These are phyloP conservation scores for Toxostoma redivivum DNA, from an alignment of 2,113 vertebrate genomes.

Conservation along the genomic window DNA sequence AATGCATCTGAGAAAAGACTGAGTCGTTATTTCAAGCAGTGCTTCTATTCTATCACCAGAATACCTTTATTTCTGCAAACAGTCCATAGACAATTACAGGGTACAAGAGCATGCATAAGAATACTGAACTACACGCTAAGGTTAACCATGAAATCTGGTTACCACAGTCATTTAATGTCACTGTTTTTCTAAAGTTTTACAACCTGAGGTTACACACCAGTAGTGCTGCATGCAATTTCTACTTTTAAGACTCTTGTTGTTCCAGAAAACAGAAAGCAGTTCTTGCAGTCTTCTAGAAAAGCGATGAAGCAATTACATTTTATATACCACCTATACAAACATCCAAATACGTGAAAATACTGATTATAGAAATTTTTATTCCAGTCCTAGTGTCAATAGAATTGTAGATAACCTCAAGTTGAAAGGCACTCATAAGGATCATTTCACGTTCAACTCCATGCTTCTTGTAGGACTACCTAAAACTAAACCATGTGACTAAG, in stretches of 20 bases:
- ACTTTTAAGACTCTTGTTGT: not conserved
- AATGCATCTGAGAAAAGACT: not conserved
- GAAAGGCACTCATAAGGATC: not conserved
- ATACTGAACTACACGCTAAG: not conserved
- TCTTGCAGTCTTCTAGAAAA: not conserved
- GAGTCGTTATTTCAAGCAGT: not conserved
- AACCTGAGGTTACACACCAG: not conserved
- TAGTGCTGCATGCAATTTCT: not conserved
- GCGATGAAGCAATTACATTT: accelerated
- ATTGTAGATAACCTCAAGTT: not conserved
- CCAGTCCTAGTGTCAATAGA: not conserved
- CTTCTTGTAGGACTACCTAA: not conserved
- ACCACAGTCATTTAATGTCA: not conserved
- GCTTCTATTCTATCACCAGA: not conserved
- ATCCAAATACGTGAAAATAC: not conserved
- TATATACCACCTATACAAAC: not conserved
- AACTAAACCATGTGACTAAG: not conserved
- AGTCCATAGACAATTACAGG: not conserved
- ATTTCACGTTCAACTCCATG: not conserved
- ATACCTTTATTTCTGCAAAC: not conserved
- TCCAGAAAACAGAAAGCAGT: not conserved
- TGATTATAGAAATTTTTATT: not conserved
- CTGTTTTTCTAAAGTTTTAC: not conserved
- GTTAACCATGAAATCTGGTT: not conserved
- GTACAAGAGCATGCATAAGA: not conserved